Evolutionary conservation across 2,888 invertebrate genomes (phyloP), one percentile per base, ranked within the genome.

Genomic region (Polymixis flavicincta): DNA sequence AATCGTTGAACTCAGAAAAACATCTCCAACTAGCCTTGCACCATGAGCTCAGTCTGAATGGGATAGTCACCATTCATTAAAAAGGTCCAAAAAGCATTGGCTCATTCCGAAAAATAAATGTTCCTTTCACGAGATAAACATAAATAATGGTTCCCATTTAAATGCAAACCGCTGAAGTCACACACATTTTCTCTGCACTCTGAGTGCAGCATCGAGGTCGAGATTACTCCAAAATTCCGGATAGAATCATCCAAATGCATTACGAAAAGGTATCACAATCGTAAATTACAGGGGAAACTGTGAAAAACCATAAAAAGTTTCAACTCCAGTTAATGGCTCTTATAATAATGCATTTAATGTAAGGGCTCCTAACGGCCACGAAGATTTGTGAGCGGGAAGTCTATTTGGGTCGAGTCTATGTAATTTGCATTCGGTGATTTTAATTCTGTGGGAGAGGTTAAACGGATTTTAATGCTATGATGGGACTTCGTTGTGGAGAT

Each of bases 321-420:
- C 82, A 68, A 64, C 71, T 77, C 42, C 50, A 65, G 73, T 66
- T 77, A 83, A 83, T 83, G 82, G 72, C 82, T 72, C 67, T 84
- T 74, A 73, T 69, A 73, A 83, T 83, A 83, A 85, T 81, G 85
- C 85, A 81, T 84, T 84, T 82, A 78, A 82, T 78, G 85, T 83
- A 83, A 83, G 78, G 83, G 85, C 57, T 80, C 77, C 66, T 70
- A 78, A 84, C 74, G 82, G 83, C 70, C 74, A 74, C n/a, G 60
- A 81, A 83, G 83, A 84, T 83, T 83, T 84, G 83, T 73, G 85
- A 82, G 72, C 69, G 52, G 70, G 69, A 60, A 78, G 71, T 83
- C 69, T 81, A 84, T 84, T 83, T 84, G 50, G 76, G 78, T 75
- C 73, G 65, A 80, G 64, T 78, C 72, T 81, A 74, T 74, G 69